These are phyloP conservation scores for Corythoichthys intestinalis DNA, from an alignment of 2,113 vertebrate species.

Conservation along the genomic window DNA sequence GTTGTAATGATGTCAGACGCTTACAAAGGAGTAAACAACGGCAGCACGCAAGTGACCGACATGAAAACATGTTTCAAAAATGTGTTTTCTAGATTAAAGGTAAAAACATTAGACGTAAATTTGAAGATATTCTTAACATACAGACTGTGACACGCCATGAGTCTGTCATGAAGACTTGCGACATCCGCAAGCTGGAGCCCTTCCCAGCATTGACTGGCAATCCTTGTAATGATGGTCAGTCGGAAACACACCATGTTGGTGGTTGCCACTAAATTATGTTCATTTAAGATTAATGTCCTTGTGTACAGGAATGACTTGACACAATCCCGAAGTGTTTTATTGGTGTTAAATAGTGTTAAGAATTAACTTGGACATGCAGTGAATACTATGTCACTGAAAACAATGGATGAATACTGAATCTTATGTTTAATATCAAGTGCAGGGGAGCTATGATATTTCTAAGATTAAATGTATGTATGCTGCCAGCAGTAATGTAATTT, in stretches of 20 bases:
- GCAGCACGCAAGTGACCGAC: constrained; percentile 59
- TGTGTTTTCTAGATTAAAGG: constrained; percentile 1
- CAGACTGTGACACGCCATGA: not conserved
- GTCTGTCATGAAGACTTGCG: not conserved
- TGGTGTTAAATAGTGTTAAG: not conserved
- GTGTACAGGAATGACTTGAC: not conserved
- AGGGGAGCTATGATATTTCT: too few species aligned
- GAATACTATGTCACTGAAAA: too few species aligned
- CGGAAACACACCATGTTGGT: not conserved
- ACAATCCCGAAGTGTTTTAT: not conserved
- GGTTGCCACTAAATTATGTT: constrained; percentile 7
- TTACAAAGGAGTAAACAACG: constrained; percentile 72
- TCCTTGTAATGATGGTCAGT: constrained; percentile 1
- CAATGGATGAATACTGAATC: too few species aligned
- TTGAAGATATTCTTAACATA: not conserved
- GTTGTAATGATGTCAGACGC: constrained; percentile 72
- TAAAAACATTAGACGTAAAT: not conserved
- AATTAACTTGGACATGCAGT: too few species aligned
- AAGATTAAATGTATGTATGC: too few species aligned
- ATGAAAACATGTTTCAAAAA: constrained; percentile 39
- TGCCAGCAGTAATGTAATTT: too few species aligned
- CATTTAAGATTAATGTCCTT: not conserved
- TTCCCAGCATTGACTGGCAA: not conserved
- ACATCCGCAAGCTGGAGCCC: constrained; percentile 2
- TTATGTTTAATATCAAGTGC: too few species aligned